Evolutionary conservation across 35 echinoderm and acorn worm species (phyloP).

Genomic region (Holothuria glaberrima): DNA sequence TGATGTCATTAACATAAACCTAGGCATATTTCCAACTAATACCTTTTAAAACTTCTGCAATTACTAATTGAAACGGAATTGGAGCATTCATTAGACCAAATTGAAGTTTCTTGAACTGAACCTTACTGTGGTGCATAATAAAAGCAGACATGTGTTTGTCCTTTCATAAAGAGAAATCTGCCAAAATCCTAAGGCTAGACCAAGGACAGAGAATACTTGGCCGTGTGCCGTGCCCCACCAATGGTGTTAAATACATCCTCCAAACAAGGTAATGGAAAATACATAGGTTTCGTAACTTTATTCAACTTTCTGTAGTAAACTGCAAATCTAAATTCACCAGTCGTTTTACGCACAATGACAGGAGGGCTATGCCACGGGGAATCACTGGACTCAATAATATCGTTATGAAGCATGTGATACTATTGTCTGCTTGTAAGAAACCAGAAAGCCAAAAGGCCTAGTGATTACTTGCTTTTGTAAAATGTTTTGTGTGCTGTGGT

Average conservation of each 20-base stretch:
- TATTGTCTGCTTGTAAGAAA: too few relatives aligned
- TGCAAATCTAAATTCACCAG: slow-evolving; percentile 62
- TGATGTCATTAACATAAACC: slow-evolving; percentile 66
- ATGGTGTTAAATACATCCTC: slow-evolving; percentile 68
- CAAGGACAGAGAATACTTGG: slow-evolving; percentile 53
- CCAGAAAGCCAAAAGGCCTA: too few relatives aligned
- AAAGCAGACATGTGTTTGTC: slow-evolving; percentile 43
- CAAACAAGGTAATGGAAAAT: slow-evolving; percentile 46
- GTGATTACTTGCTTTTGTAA: too few relatives aligned
- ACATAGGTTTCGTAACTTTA: slow-evolving; percentile 49
- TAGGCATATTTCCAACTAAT: slow-evolving; percentile 60
- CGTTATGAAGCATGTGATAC: slow-evolving; percentile 51
- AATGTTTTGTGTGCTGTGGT: too few relatives aligned
- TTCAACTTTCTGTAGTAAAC: slow-evolving; percentile 61
- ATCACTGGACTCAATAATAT: slow-evolving; percentile 56
- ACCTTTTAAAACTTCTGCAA: slow-evolving; percentile 58
- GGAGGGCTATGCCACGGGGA: slow-evolving; percentile 61
- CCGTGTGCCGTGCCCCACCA: slow-evolving; percentile 47
- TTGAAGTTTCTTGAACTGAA: slow-evolving; percentile 60
- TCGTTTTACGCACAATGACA: slow-evolving; percentile 45
- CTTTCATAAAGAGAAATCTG: slow-evolving; percentile 46
- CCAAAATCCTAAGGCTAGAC: slow-evolving; percentile 64
- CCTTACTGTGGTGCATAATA: slow-evolving; percentile 44
- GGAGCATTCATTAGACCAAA: slow-evolving; percentile 71
- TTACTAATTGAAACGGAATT: slow-evolving; percentile 48